These are phyloP conservation scores for Subanguina moxae DNA, from an alignment of 1,140 invertebrate genomes.

Conservation along the genomic window DNA sequence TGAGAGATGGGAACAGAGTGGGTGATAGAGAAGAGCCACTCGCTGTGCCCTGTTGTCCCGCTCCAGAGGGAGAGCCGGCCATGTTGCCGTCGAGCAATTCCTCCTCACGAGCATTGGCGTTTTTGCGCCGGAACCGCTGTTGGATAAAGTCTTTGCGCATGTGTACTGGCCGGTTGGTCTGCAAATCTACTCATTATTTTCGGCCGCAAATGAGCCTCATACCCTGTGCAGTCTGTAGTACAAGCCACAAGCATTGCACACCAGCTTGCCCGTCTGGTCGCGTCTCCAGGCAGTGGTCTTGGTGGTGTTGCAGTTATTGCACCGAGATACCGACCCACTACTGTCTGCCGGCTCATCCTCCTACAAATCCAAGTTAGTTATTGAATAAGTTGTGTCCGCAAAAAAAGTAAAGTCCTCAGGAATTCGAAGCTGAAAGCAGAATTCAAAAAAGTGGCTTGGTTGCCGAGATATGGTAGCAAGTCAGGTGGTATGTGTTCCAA, in stretches of 20 bases:
- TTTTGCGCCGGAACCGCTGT: conserved; percentile 51
- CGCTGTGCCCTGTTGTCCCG: no score
- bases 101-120: conserved; percentile 4
- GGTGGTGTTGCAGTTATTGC: conserved; percentile 54
- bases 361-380: not conserved
- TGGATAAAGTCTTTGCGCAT: conserved; percentile 57
- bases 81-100: not conserved
- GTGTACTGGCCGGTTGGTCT: conserved; percentile 57
- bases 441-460: no score
- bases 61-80: not conserved
- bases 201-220: no score
- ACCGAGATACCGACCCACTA: conserved; percentile 35
- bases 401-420: no score
- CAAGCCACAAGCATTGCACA: conserved; percentile 58
- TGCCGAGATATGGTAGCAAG: no score
- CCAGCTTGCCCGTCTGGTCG: conserved; percentile 44
- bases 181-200: no score
- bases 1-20: not conserved
- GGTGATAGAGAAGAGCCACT: not conserved
- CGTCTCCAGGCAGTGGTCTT: conserved; percentile 58
- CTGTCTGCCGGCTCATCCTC: not conserved
- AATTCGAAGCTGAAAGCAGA: no score
- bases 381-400: no score
- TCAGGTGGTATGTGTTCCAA: no score
- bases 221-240: conserved; percentile 57